Conservation (phyloP, 2,888 invertebrate genomes). For the Chydorus sphaericus region DNA sequence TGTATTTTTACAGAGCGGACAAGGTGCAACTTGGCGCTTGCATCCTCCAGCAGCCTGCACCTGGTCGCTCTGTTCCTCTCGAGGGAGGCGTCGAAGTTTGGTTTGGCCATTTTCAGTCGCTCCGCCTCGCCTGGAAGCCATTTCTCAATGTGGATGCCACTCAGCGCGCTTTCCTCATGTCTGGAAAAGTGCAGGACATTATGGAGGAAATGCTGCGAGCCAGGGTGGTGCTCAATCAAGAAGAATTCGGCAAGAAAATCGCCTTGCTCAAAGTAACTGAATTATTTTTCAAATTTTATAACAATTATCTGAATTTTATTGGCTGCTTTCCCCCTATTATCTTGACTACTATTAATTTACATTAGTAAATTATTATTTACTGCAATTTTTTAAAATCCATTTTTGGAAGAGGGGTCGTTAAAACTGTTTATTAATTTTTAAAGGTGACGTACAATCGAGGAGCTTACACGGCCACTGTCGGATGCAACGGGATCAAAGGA, state of each 20-base stretch:
- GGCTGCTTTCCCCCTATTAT: no score
- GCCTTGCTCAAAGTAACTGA: slow-evolving; percentile 7
- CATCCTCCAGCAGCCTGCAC: slow-evolving; percentile 27
- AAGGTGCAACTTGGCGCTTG: neutral
- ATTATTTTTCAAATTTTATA: no score
- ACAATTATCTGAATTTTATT: no score
- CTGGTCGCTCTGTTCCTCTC: slow-evolving; percentile 41
- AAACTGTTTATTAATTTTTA: neutral
- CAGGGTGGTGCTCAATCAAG: no score
- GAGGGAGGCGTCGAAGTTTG: slow-evolving; percentile 77
- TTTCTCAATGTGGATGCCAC: slow-evolving; percentile 83
- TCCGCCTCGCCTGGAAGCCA: slow-evolving; percentile 73
- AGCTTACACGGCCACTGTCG: slow-evolving; percentile 30
- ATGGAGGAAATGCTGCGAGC: slow-evolving; percentile 8
- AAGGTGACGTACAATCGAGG: slow-evolving; percentile 11
- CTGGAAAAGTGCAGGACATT: neutral
- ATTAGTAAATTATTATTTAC: no score
- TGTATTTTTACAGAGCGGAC: neutral
- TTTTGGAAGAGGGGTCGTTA: no score
- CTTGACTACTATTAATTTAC: no score
- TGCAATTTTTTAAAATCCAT: no score
- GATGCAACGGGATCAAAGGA: slow-evolving; percentile 31
- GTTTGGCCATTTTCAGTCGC: slow-evolving; percentile 85
- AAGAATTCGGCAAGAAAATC: slow-evolving; percentile 11
- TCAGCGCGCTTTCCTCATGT: slow-evolving; percentile 59